Conservation (phyloP, 1,140 invertebrate species). For the Atta colombica region DNA sequence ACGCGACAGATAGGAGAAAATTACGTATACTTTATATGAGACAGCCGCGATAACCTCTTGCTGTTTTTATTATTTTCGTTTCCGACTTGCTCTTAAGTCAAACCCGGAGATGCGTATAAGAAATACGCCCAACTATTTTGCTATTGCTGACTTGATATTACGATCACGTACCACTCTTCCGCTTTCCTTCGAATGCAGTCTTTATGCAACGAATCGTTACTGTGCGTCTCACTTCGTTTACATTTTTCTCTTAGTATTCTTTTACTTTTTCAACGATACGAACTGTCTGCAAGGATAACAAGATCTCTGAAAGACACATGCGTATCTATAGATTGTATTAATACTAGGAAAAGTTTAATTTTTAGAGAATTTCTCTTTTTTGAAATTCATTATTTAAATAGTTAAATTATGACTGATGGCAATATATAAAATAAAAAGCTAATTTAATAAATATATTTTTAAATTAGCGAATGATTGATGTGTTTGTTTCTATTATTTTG, state of each 20-base stretch:
- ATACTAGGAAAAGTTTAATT: not conserved
- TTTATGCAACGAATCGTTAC: slow-evolving; percentile 61
- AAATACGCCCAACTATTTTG: slow-evolving; percentile 17
- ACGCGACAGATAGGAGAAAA: slow-evolving; percentile 11
- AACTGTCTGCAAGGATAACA: slow-evolving; percentile 48
- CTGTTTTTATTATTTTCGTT: slow-evolving; percentile 35
- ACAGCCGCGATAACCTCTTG: slow-evolving; percentile 6
- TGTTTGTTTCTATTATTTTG: not conserved
- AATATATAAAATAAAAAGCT: not conserved
- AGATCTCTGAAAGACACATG: slow-evolving; percentile 1
- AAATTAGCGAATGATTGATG: not conserved
- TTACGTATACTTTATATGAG: slow-evolving; percentile 8
- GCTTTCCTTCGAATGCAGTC: slow-evolving; percentile 55
- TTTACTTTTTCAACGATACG: slow-evolving; percentile 45
- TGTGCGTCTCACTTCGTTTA: slow-evolving; percentile 44
- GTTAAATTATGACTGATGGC: not conserved
- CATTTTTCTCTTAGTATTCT: slow-evolving; percentile 19
- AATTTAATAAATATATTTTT: slow-evolving; percentile 6
- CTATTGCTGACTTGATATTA: slow-evolving; percentile 43
- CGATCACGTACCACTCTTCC: slow-evolving; percentile 52
- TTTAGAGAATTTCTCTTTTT: not conserved
- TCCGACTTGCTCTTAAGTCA: slow-evolving; percentile 37
- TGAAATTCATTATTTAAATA: not conserved
- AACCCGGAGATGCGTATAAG: slow-evolving; percentile 33
- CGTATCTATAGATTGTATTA: not conserved